Evolutionary conservation across 2,113 vertebrate genomes (phyloP).

Genomic region (Forbesichthys papilliferus): DNA sequence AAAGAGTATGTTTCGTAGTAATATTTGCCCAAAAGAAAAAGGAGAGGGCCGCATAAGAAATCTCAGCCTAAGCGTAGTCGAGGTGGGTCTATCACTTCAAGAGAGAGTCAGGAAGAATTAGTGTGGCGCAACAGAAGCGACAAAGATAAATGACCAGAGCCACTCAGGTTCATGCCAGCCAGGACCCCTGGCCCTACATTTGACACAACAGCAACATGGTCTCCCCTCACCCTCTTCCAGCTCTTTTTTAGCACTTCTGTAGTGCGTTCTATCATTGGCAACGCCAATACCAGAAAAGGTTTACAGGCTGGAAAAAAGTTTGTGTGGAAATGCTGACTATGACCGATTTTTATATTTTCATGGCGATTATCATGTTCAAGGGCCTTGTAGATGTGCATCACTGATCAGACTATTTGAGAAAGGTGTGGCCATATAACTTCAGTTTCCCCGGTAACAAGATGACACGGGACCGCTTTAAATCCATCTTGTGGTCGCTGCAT

Average conservation of each 20-base stretch:
- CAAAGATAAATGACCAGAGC: not conserved
- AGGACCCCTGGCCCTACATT: slow-evolving; percentile 14
- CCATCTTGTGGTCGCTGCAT: slow-evolving; percentile 26
- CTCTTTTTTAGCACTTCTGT: slow-evolving; percentile 20
- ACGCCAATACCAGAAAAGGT: slow-evolving; percentile 13
- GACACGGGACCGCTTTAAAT: slow-evolving; percentile 10
- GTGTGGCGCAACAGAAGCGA: not conserved
- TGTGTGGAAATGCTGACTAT: not conserved
- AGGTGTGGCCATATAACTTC: slow-evolving; percentile 3
- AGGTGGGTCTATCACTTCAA: too few relatives aligned
- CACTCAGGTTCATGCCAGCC: not conserved
- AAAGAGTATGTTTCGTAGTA: too few relatives aligned
- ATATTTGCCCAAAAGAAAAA: too few relatives aligned
- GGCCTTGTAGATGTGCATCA: not conserved
- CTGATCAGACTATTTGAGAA: not conserved
- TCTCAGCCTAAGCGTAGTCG: too few relatives aligned
- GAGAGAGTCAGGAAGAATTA: not conserved
- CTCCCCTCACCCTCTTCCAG: slow-evolving; percentile 24
- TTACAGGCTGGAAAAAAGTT: not conserved
- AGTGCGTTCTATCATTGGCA: slow-evolving; percentile 8
- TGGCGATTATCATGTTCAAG: not conserved
- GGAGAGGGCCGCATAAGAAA: too few relatives aligned
- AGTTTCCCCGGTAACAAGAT: slow-evolving; percentile 22
- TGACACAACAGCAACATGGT: not conserved
- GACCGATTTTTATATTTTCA: slow-evolving; percentile 1